phyloP scores from a whole-genome alignment of 2,888 invertebrate genomes.

The Eupithecia dodoneata region DNA sequence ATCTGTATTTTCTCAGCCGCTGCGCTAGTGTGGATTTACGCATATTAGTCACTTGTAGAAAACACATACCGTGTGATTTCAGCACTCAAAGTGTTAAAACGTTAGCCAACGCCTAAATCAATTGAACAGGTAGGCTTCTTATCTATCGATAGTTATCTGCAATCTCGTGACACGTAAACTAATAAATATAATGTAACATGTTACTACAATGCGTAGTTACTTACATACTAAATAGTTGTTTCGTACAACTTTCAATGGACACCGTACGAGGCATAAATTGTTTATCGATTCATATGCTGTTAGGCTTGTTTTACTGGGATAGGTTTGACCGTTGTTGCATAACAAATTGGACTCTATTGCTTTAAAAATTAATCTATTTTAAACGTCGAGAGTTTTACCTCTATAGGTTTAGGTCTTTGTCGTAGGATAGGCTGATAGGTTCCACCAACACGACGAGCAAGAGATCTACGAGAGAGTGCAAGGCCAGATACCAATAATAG shows the following conservation, averaged over 20 bases:
- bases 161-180: conserved; percentile 7
- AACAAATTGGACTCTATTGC: conserved; percentile 7
- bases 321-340: conserved; percentile 17
- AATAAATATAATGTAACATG: conserved; percentile 22
- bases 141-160: conserved; percentile 15
- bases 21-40: no score
- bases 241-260: conserved; percentile 26
- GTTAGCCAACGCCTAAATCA: conserved; percentile 6
- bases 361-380: neutral
- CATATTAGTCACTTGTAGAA: no score
- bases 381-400: neutral
- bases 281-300: conserved; percentile 23
- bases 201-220: conserved; percentile 25
- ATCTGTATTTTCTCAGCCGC: no score
- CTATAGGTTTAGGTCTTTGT: neutral
- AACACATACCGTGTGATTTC: no score
- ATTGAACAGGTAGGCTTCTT: neutral
- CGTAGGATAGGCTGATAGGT: neutral
- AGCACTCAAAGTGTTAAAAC: neutral
- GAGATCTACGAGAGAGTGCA: neutral
- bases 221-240: conserved; percentile 30
- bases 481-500: neutral
- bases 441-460: neutral
- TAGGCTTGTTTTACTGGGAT: conserved; percentile 13
- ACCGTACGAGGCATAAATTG: conserved; percentile 24